Evolutionary conservation across 2,888 invertebrate species (phyloP), one percentile per base, ranked within the genome.

Genomic region (Limnephilus auricula): DNA sequence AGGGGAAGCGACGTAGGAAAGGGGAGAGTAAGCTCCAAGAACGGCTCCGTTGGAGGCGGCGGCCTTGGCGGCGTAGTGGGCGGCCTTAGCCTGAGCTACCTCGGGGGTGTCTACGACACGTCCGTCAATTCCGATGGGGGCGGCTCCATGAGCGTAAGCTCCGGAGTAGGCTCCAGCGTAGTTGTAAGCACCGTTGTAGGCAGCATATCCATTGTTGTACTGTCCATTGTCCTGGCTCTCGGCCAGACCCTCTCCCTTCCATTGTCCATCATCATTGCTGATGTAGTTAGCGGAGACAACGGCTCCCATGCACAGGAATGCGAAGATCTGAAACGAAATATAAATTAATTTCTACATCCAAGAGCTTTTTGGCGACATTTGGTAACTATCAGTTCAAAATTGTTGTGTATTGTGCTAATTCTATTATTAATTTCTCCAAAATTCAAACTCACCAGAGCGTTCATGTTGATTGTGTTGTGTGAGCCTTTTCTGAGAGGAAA

Each of bases 251-350:
- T 92, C 92, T 79, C 90, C 92, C 50, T 86, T 92, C 90, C 84
- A 92, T 89, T 89, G 91, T 9, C 90, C 89, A 45, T 92, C 84
- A 45, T 92, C 91, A 18, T 85, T 18, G 18, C 89, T 90, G 34
- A 88, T 82, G 82, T 89, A 79, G 45, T 94, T 34, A 94, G 93
- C 93, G 94, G 94, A 90, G 93, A 93, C 90, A 18, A 65, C 50
- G 83, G 92, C 92, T 45, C 45, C 45, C 45, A 45, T 45, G 92
- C 89, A 82, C 89, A 92, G 82, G 90, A 90, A 79, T 32, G 90
- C 25, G 50, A 65, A 65, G 25, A 65, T 65, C 50, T 65, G 18
- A 65, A 65, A 65, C 1, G 18, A 65, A 25, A 18, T 2, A 65
- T 6, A 0, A 18, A 18, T 25, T 65, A 25, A 25, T 25, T 65